phyloP scores from a whole-genome alignment of 1,140 invertebrate species.

The Mycetomoellerius zeteki region DNA sequence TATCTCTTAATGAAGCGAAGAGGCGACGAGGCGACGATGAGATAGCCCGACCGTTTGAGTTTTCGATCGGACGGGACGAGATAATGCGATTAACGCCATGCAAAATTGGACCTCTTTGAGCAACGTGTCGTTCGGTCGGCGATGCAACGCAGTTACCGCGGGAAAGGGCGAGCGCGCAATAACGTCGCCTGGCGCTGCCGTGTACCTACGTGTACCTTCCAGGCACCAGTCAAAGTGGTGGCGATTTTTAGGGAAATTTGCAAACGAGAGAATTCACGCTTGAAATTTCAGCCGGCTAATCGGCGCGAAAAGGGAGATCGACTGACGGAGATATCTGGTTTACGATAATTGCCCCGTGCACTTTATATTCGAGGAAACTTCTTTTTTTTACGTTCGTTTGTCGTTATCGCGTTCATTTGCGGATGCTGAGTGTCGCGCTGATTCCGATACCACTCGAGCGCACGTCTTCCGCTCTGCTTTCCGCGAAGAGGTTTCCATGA shows the following conservation, averaged over 20 bases:
- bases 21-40: constrained; percentile 59
- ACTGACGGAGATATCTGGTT: constrained; percentile 61
- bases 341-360: constrained; percentile 57
- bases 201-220: constrained; percentile 54
- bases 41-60: constrained; percentile 69
- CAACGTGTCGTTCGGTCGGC: constrained; percentile 77
- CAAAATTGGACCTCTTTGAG: constrained; percentile 81
- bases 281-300: constrained; percentile 68
- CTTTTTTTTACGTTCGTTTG: not conserved
- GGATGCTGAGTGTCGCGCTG: constrained; percentile 3
- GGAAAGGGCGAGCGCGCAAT: constrained; percentile 75
- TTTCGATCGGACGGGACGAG: constrained; percentile 72
- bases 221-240: constrained; percentile 67
- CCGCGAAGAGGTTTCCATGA: not conserved
- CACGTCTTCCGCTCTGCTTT: not conserved
- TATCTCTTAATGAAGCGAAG: constrained; percentile 66
- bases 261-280: constrained; percentile 75
- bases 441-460: not conserved
- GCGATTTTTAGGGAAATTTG: constrained; percentile 74
- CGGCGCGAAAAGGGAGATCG: constrained; percentile 55
- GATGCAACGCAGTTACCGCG: constrained; percentile 77
- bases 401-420: constrained; percentile 45
- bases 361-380: constrained; percentile 43
- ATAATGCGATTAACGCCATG: constrained; percentile 80
- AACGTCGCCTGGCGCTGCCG: constrained; percentile 61